phyloP scores from a whole-genome alignment of 2,888 invertebrate species.

The Dolichomitus sp. region DNA sequence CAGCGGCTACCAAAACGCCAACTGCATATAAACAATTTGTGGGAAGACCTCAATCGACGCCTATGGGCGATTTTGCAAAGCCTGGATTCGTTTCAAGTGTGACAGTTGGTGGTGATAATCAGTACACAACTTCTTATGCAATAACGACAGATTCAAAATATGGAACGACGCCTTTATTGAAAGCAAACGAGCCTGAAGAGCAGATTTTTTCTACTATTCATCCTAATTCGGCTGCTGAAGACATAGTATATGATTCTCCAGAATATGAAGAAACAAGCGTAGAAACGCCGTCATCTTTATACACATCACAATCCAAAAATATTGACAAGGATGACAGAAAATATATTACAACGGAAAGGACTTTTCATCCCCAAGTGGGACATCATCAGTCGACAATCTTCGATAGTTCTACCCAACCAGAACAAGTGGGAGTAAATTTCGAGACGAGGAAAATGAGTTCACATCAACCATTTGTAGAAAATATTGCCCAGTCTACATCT shows the following conservation, averaged over 20 bases:
- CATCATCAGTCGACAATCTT: not conserved
- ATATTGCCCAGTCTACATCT: not conserved
- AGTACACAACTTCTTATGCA: slow-evolving; percentile 1
- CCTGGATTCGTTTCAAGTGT: slow-evolving; percentile 2
- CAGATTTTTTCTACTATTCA: not conserved
- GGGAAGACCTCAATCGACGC: not conserved
- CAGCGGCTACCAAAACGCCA: not conserved
- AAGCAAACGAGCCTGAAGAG: not conserved
- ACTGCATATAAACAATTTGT: not conserved
- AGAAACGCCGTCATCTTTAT: not conserved
- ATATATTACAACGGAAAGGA: not conserved
- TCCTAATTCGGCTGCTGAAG: not conserved
- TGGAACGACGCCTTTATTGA: not conserved
- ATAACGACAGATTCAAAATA: not conserved
- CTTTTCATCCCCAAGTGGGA: not conserved
- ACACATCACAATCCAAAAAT: not conserved
- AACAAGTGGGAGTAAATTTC: not conserved
- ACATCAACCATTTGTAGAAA: not conserved
- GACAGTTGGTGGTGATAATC: not conserved
- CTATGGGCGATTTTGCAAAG: not conserved
- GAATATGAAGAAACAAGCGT: not conserved
- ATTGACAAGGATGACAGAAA: not conserved
- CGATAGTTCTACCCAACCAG: not conserved
- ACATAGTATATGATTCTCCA: not conserved
- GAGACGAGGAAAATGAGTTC: not conserved